Evolutionary conservation across 2,797 vertebrate genomes (phyloP).

Genomic region (Pogoniulus pusillus): DNA sequence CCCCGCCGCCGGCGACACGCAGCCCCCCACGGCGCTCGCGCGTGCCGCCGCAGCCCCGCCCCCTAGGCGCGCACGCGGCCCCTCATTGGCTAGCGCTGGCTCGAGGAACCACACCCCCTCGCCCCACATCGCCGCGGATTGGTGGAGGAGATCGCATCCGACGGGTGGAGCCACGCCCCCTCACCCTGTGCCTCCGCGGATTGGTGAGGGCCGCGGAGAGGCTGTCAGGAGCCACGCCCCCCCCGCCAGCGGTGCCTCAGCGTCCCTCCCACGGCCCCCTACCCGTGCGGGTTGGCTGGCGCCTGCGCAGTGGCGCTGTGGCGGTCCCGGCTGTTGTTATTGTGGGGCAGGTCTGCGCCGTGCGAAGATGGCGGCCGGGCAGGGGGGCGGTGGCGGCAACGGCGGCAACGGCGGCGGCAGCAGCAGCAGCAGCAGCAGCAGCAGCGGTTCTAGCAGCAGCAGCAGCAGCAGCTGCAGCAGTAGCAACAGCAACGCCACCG

Average conservation of each 20-base stretch:
- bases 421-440: background rate
- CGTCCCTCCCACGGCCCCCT: constrained; percentile 18
- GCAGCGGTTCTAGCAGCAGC: constrained; percentile 22
- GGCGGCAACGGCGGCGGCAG: background rate
- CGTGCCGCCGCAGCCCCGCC: background rate
- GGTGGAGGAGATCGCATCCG: background rate
- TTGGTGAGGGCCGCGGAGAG: background rate
- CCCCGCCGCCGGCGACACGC: no score
- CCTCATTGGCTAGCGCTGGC: background rate
- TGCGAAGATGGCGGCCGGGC: constrained; percentile 94
- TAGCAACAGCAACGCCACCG: background rate
- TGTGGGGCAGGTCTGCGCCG: constrained; percentile 63
- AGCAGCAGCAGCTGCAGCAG: constrained; percentile 20
- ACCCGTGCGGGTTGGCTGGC: background rate
- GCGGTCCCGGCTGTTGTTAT: constrained; percentile 60
- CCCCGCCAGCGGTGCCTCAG: background rate
- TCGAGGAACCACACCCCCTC: background rate
- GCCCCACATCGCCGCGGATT: background rate
- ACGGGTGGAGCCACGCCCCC: background rate
- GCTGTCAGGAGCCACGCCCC: background rate
- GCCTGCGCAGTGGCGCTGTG: constrained; percentile 77
- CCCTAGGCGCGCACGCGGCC: background rate
- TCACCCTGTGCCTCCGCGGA: background rate
- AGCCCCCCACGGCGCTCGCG: background rate
- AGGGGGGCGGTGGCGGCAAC: constrained; percentile 81